Percentiles rank a stretch among this genome's conserved stretches.
Evolutionary conservation across 2,113 vertebrate species (phyloP).

Genomic region (Phyllostomus discolor): DNA sequence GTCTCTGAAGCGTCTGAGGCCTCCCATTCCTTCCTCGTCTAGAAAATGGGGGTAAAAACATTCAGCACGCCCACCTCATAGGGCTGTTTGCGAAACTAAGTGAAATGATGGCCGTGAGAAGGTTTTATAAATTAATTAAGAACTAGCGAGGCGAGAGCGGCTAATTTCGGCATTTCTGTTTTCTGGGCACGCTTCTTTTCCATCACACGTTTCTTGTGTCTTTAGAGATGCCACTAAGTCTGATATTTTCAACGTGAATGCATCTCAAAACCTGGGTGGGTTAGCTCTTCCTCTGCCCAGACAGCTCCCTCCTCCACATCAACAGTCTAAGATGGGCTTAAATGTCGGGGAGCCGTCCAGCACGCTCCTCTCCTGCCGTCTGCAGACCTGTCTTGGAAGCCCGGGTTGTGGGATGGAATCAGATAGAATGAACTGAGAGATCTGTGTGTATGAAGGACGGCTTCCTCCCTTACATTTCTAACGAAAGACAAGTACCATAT

Average conservation of each 20-base stretch:
- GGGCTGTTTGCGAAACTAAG: neutral
- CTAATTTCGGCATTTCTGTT: neutral
- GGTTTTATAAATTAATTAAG: neutral
- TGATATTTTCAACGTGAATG: constrained; percentile 45
- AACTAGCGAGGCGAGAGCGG: neutral
- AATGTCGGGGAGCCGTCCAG: neutral
- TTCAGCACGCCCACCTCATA: neutral
- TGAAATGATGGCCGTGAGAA: neutral
- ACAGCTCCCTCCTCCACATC: neutral
- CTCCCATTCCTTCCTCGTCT: neutral
- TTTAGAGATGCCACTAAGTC: neutral
- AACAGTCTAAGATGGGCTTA: neutral
- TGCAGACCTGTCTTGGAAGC: neutral
- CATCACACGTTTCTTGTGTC: neutral
- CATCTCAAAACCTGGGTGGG: neutral
- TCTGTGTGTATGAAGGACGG: neutral
- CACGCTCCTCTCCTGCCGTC: neutral
- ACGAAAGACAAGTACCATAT: neutral
- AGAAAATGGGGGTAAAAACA: neutral
- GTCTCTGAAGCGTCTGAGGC: neutral
- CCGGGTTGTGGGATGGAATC: neutral
- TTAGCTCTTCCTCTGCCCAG: neutral
- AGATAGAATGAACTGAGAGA: constrained; percentile 34
- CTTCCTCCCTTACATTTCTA: constrained; percentile 27
- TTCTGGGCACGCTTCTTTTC: neutral